Evolutionary conservation across 2,797 vertebrate species (phyloP), one percentile per base, ranked within the genome.

Genomic region (Rhinoraja longicauda): DNA sequence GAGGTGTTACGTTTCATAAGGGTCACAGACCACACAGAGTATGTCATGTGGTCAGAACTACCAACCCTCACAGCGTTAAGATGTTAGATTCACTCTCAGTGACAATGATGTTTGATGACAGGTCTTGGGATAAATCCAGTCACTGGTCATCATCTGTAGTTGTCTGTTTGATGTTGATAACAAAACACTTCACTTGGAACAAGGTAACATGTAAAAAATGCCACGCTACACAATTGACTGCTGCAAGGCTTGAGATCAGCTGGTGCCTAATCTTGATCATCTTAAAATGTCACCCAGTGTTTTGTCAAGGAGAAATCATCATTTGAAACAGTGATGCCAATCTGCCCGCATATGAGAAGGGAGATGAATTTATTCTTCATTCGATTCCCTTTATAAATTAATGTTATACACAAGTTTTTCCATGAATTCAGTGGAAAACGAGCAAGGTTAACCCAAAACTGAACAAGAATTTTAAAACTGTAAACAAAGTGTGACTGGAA

Each of bases 261-360:
- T 92, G 90, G 70, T 92, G 90, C 26, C 24, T 92, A 90, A 92
- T 92, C 90, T 57, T 92, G 39, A 75, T 92, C 90, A 92, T 70
- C 90, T 92, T 53, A 92, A 92, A 92, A 92, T 73, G 90, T 92
- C 90, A 92, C 90, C 90, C 8, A 92, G 90, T 75, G 39, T n/a
- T 92, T 92, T 75, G 90, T 75, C 90, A 92, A 75, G 39, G 70
- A 92, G 90, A 57, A 92, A 75, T 75, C 73, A 53, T 13, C 39
- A 57, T 75, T 75, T 73, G 72, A 70, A 92, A 75, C 70, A 92
- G 10, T 9, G 26, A 12, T n/a, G 29, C 70, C 8, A 75, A 92
- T 73, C 39, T 70, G 57, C 29, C 39, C 70, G 57, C 29, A 57
- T 75, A 26, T 17, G 67, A 15, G 10, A 39, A 91, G 32, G 24